Evolutionary conservation across 2,888 invertebrate species (phyloP), one percentile per base, ranked within the genome.

Genomic region (Yponomeuta plumbellus): DNA sequence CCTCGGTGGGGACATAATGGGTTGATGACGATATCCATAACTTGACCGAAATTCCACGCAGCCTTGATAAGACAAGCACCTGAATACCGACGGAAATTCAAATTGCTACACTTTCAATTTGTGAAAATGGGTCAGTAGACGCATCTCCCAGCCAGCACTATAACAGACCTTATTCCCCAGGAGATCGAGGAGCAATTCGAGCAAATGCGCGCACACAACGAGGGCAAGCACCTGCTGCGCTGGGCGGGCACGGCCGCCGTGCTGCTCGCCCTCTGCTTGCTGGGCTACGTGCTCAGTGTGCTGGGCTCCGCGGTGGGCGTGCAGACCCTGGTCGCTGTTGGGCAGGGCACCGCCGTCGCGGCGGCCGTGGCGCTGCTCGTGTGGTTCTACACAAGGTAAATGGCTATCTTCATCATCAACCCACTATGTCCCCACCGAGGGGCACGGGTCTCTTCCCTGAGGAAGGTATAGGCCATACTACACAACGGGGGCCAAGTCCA

Each of bases 221-320:
- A 99, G 80, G 96, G 97, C 80, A 99, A 99, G 93, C 99, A 99
- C 86, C 95, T 99, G 70, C 97, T 98, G 88, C 97, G 97, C 82
- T 96, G 98, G 70, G 97, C 97, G 64, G 94, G 97, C 76, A 99
- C 99, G 40, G 98, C 99, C 17, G 96, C 96, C 23, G 97, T 97
- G 67, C 95, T 98, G 82, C 95, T 96, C 77, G 94, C 94, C 34
- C 88, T 98, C 74, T 95, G 97, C 73, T 93, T 97, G 71, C 87
- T 95, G 68, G 95, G 95, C 83, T 99, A 98, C 84, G 91, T 98
- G 76, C 80, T 95, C 70, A 96, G 97, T 67, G 96, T 96, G 75
- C 83, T 97, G 74, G 96, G 96, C 77, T 94, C 95, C 65, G 87
- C 96, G 56, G 79, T 97, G 70, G 97, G 97, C 65, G 85, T 97